Evolutionary conservation across 2,888 invertebrate genomes (phyloP), one percentile per base, ranked within the genome.

Genomic region (Cephus pulcher): DNA sequence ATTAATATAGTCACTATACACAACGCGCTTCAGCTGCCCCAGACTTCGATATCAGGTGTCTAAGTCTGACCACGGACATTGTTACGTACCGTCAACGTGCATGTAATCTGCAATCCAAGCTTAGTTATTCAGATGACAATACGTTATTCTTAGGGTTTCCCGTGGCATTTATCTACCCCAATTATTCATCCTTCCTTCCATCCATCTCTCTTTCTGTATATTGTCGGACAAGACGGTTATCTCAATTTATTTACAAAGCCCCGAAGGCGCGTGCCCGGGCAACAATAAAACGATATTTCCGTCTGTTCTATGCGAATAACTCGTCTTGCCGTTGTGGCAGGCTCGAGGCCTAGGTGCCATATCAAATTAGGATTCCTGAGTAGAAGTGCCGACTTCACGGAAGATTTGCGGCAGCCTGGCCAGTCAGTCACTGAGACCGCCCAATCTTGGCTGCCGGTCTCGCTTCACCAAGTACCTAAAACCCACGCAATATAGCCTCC

Each of bases 321-420:
- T 56, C 56, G 56, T 56, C 56, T 23, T 23, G 56, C 56, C 23
- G 56, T 23, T 56, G 56, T 56, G 56, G 71, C 71, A 11, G 6
- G 11, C 71, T 2, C 23, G 56, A 6, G 23, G 23, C 23, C 56
- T 56, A 71, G 71, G 71, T 71, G 71, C 71, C 71, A 71, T 23
- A 56, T 56, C 56, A 56, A 78, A 74, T 79, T 74, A 56, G 76
- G 34, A 71, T 73, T 70, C 34, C 30, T 69, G 74, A 75, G 73
- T 70, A 75, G 77, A 73, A 78, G 79, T 75, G 75, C 71, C 73
- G 75, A 75, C 78, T 79, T 82, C 79, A 82, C 82, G 79, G 80
- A 74, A 82, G 77, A 80, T 82, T 80, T 82, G 75, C 78, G 76
- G 73, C 80, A 76, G 76, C 40, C 75, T 30, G 76, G 76, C 74